Evolutionary conservation across 2,113 vertebrate genomes (phyloP).

Genomic region (Micronisus gabar): DNA sequence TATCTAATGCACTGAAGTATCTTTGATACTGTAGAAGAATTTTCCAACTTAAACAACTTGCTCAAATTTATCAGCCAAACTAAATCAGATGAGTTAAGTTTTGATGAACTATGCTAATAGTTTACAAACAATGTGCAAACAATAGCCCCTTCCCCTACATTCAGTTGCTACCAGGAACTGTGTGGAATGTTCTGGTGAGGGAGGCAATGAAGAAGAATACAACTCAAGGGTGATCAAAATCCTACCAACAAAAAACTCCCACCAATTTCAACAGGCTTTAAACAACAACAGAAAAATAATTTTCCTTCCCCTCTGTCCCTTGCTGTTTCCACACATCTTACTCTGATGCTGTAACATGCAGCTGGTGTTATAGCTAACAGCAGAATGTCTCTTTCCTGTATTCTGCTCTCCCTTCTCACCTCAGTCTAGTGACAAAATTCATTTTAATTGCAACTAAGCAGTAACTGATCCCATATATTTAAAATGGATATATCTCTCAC

Average conservation of each 20-base stretch:
- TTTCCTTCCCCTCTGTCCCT: not conserved
- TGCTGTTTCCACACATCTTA: not conserved
- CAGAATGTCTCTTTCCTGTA: not conserved
- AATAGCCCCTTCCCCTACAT: not conserved
- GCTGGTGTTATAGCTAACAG: not conserved
- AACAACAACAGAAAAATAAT: not conserved
- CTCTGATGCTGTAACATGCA: not conserved
- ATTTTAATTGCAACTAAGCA: not conserved
- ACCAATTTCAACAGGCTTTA: not conserved
- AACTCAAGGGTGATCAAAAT: not conserved
- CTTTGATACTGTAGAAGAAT: not conserved
- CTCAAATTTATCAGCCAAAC: conserved; percentile 22
- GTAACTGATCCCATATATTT: not conserved
- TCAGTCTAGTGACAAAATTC: not conserved
- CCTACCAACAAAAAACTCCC: not conserved
- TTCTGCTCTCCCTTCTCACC: not conserved
- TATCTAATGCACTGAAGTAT: not conserved
- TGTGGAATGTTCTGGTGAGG: not conserved
- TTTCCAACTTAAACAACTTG: not conserved
- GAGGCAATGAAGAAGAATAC: not conserved
- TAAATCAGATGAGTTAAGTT: conserved; percentile 19
- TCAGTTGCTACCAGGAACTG: not conserved
- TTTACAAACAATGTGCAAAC: conserved; percentile 11
- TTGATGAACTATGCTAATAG: conserved; percentile 13
- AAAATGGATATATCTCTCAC: not conserved